Base-by-base conservation (phyloP, 2,113 vertebrate species). In the Cinclus cinclus region DNA sequence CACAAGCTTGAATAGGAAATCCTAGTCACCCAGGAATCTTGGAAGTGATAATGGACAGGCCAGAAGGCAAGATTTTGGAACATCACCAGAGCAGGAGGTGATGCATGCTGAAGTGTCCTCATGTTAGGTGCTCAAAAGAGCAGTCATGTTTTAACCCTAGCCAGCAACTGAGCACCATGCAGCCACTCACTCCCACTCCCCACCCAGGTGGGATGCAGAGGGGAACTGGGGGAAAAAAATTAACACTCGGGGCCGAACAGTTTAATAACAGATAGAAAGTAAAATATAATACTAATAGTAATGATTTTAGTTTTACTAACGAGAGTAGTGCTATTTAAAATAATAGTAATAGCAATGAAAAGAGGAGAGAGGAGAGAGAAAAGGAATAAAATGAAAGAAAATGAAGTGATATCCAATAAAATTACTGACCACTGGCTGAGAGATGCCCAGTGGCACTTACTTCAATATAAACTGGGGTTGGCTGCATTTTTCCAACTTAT, bases 61-160 rank as follows among this genome's bases (percentile, higher is more conserved):
- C 62, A 83, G 53, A 75, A 47, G 20, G 39, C n/a, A 76, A 22
- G 53, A 53, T 5, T 75, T 68, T 68, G 39, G 39, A 82, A 53
- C 7, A 7, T 6, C 11, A 3, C 21, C 30, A 15, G 30, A 35
- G 30, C 7, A 68, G 41, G n/a, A 27, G n/a, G 24, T 47, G 47
- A 25, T 35, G 24, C 0, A 0, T 41, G 20, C 65, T 82, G 33
- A 47, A 53, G 14, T 3, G 1, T 30, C 24, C 11, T 17, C 28
- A 10, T 2, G 1, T 2, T 47, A 14, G 25, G 14, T 31, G 24
- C 28, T 13, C 9, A 15, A 35, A n/a, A 35, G 8, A 14, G 11
- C 24, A 41, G n/a, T 31, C 21, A 9, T 35, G n/a, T 9, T 68
- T 76, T 47, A 62, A 68, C 11, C n/a, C n/a, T 39, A 47, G n/a